Percentiles rank a stretch among this genome's conserved stretches.
phyloP scores from a whole-genome alignment of 1,140 invertebrate genomes.

The Berghia stephanieae region DNA sequence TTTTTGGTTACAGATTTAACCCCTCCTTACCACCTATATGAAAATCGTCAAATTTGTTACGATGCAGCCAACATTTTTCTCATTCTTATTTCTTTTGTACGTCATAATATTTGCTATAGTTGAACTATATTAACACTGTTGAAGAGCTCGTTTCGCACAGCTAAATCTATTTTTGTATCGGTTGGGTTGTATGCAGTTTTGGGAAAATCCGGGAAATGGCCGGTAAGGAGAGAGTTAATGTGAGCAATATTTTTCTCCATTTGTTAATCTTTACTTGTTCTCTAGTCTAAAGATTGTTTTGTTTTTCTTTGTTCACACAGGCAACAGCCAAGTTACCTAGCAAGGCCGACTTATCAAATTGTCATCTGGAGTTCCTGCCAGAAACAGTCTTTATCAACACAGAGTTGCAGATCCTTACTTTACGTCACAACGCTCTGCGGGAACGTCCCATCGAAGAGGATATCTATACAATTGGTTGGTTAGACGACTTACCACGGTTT shows the following conservation, averaged over 20 bases:
- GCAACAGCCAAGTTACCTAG: conserved; percentile 65
- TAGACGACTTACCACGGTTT: conserved; percentile 54
- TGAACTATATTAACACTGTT: neutral
- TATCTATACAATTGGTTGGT: conserved; percentile 60
- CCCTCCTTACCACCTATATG: too few relatives aligned
- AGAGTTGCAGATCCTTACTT: conserved; percentile 60
- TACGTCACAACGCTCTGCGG: conserved; percentile 63
- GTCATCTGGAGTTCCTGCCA: conserved; percentile 65
- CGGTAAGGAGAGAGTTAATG: too few relatives aligned
- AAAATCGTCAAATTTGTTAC: too few relatives aligned
- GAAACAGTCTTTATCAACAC: conserved; percentile 66
- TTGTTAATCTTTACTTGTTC: neutral
- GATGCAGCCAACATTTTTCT: too few relatives aligned
- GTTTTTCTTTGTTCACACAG: conserved; percentile 39
- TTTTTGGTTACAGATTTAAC: too few relatives aligned
- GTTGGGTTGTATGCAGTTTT: too few relatives aligned
- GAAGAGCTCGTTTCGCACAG: neutral
- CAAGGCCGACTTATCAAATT: conserved; percentile 65
- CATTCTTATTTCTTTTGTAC: too few relatives aligned
- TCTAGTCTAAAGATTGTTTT: neutral
- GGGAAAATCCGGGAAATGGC: too few relatives aligned
- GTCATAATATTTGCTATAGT: too few relatives aligned
- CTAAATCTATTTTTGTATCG: neutral
- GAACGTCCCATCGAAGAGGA: conserved; percentile 65
- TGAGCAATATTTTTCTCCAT: neutral